Evolutionary conservation across 2,797 vertebrate species (phyloP), one percentile per base, ranked within the genome.

Genomic region (Sparus aurata): DNA sequence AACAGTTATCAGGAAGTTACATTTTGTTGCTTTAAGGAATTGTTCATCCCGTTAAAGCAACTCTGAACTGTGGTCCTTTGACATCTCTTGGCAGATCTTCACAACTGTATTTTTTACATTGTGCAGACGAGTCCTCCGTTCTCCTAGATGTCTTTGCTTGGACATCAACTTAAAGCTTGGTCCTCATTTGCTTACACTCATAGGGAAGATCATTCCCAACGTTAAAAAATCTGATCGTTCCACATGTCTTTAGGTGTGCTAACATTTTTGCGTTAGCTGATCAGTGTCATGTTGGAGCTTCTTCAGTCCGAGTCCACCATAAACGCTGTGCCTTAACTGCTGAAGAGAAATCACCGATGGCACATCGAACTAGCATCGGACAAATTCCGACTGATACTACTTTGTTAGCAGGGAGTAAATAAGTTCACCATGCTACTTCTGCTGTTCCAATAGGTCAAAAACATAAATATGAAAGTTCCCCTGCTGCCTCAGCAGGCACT

Each of bases 401-500:
- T 84, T 77, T 82, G 81, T 77, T 72, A 70, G 70, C 64, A 34
- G 58, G 58, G 54, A 80, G 76, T 75, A 70, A 70, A 85, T 63
- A 75, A 80, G 73, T 85, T 87, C 38, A 62, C 69, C 43, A 9
- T 59, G 30, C 55, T 76, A 46, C 80, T 73, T 73, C 49, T 87
- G 72, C 74, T 85, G 60, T 81, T 86, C 62, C 83, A 80, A 85
- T 91, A 90, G 91, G 92, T 91, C 86, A 89, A 78, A 85, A 83
- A 63, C 88, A 92, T 91, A 92, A 91, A 92, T 90, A 90, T 90
- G 80, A 87, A 83, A 75, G 85, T 85, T 87, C 82, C 83, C 86
- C 89, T 86, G 89, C 88, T 89, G 88, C 84, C 84, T 83, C 85
- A 83, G 90, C 86, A 88, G 79, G 75, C 69, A 4, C 75, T 73